Evolutionary conservation across 2,888 invertebrate genomes (phyloP).

Genomic region (Eilema depressum): DNA sequence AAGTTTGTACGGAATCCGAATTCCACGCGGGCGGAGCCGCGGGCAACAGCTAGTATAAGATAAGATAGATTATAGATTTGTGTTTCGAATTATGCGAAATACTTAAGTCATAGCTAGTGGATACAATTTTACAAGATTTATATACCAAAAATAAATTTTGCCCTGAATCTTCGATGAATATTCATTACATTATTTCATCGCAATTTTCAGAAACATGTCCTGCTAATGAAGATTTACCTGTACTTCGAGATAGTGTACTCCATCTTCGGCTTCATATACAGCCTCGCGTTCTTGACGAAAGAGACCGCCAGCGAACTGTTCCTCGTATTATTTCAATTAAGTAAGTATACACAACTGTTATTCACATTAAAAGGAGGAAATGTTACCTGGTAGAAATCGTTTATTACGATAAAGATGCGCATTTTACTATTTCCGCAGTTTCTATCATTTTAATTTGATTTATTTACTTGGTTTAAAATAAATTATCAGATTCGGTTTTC

Average conservation of each 20-base stretch:
- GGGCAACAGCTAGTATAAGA: too few species aligned
- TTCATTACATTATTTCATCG: background rate
- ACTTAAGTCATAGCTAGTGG: background rate
- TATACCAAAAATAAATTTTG: background rate
- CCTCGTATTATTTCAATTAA: conserved; percentile 77
- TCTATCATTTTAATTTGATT: background rate
- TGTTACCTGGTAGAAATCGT: background rate
- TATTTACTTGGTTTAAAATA: too few species aligned
- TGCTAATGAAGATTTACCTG: conserved; percentile 77
- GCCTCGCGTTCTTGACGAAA: conserved; percentile 74
- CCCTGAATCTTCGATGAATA: too few species aligned
- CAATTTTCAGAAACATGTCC: conserved; percentile 77
- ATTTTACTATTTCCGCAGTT: background rate
- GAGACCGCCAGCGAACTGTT: conserved; percentile 79
- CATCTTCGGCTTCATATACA: conserved; percentile 75
- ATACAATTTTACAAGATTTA: too few species aligned
- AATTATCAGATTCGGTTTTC: too few species aligned
- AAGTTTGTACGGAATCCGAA: too few species aligned
- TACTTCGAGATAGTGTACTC: conserved; percentile 82
- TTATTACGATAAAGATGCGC: background rate
- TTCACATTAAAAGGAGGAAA: background rate
- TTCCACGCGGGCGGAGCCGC: too few species aligned
- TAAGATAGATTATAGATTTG: too few species aligned
- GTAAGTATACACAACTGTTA: conserved; percentile 62
- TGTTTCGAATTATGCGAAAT: background rate